Percentiles rank a stretch among this genome's conserved stretches.
Evolutionary conservation across 2,797 vertebrate genomes (phyloP).

Genomic region (Alcedo quadribrachys): DNA sequence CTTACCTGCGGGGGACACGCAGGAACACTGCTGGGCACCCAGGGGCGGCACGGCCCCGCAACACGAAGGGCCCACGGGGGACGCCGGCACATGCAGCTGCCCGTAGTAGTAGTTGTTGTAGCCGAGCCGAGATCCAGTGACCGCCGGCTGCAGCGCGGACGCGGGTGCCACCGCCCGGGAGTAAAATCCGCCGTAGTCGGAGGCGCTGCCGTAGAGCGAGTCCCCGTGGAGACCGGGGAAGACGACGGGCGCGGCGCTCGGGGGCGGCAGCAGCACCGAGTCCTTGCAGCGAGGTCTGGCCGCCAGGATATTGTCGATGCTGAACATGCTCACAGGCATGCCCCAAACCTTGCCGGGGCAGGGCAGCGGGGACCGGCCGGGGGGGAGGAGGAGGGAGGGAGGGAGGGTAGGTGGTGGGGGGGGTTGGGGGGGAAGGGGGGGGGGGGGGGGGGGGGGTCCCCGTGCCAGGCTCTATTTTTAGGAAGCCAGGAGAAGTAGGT

Average conservation of each 20-base stretch:
- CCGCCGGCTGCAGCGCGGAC: slow-evolving; percentile 82
- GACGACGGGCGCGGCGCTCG: slow-evolving; percentile 84
- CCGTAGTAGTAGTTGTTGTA: slow-evolving; percentile 97
- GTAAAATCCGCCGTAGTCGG: slow-evolving; percentile 92
- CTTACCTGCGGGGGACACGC: slow-evolving; percentile 90
- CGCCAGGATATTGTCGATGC: slow-evolving; percentile 97
- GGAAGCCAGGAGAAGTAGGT: slow-evolving; percentile 68
- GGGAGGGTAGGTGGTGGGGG: neutral
- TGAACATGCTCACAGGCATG: slow-evolving; percentile 99
- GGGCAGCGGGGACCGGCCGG: slow-evolving; percentile 7
- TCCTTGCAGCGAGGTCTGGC: slow-evolving; percentile 95
- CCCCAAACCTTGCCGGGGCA: slow-evolving; percentile 71
- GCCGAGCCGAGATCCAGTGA: slow-evolving; percentile 85
- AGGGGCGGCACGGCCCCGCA: slow-evolving; percentile 88
- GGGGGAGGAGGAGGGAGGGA: neutral
- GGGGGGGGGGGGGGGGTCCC: slow-evolving; percentile 55
- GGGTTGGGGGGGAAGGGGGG: neutral
- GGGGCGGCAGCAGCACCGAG: slow-evolving; percentile 87
- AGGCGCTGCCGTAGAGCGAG: slow-evolving; percentile 83
- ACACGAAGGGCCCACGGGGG: slow-evolving; percentile 88
- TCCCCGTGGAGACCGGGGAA: slow-evolving; percentile 87
- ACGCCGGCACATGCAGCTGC: slow-evolving; percentile 91
- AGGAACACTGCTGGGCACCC: slow-evolving; percentile 91
- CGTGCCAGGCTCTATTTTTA: slow-evolving; percentile 72
- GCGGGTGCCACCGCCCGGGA: slow-evolving; percentile 84